phyloP scores from a whole-genome alignment of 2,797 vertebrate genomes.

The Spondyliosoma cantharus region DNA sequence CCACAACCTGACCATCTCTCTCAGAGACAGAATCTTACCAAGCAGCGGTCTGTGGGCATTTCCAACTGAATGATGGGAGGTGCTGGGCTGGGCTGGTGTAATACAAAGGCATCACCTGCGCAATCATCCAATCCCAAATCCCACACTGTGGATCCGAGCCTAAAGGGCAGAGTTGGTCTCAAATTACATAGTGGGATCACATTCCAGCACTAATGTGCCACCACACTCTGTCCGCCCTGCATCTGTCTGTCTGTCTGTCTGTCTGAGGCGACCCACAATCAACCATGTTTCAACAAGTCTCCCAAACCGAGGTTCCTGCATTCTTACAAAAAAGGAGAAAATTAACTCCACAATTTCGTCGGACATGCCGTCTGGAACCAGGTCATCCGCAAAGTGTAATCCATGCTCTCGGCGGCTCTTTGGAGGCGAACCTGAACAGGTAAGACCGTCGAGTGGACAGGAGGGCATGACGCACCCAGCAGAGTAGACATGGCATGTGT shows the following conservation, averaged over 20 bases:
- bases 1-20: background rate
- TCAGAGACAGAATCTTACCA: background rate
- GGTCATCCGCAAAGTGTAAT: background rate
- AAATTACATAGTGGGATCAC: conserved; percentile 13
- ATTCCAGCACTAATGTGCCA: background rate
- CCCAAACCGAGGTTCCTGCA: rapidly evolving
- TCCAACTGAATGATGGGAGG: background rate
- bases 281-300: conserved; percentile 23
- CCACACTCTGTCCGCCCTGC: too few relatives aligned
- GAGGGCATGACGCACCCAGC: too few relatives aligned
- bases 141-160: background rate
- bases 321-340: background rate
- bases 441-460: conserved; percentile 1
- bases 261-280: background rate
- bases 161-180: background rate
- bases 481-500: too few relatives aligned
- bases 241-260: background rate
- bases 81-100: too few relatives aligned
- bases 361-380: conserved; percentile 66
- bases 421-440: conserved; percentile 68
- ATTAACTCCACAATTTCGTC: background rate
- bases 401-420: conserved; percentile 57
- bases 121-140: background rate
- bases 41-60: too few relatives aligned
- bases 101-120: background rate